These are phyloP conservation scores for Philopedon plagiatum DNA, from an alignment of 2,888 invertebrate species.

Conservation along the genomic window DNA sequence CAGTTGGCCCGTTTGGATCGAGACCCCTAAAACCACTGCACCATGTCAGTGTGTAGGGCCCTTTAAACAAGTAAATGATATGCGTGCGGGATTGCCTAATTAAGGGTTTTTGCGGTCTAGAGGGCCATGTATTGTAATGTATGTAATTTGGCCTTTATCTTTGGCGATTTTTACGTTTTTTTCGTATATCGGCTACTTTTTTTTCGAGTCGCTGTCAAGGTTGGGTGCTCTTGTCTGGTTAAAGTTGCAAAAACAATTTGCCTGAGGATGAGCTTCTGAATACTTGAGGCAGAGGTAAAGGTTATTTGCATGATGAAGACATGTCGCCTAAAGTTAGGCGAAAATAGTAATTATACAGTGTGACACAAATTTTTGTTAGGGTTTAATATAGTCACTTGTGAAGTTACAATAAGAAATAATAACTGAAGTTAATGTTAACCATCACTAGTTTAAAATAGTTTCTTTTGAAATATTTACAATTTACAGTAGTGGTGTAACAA, in stretches of 20 bases:
- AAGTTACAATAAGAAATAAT: too few species aligned
- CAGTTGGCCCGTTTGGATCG: constrained; percentile 39
- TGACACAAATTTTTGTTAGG: too few species aligned
- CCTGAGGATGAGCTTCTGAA: constrained; percentile 21
- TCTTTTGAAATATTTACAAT: too few species aligned
- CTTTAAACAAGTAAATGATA: constrained; percentile 51
- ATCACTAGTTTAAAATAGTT: too few species aligned
- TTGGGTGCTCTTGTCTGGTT: constrained; percentile 27
- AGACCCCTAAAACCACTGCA: constrained; percentile 44
- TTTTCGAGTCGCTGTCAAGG: constrained; percentile 30
- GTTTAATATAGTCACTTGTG: too few species aligned
- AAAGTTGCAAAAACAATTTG: constrained; percentile 25
- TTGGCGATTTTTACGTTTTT: constrained; percentile 37
- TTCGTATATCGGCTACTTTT: constrained; percentile 34
- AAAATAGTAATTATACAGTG: too few species aligned
- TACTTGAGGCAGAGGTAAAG: constrained; percentile 2
- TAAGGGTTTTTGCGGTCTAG: constrained; percentile 50
- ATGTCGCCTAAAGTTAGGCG: too few species aligned
- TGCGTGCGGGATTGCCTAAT: constrained; percentile 50
- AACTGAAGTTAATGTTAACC: too few species aligned
- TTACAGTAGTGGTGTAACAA: too few species aligned
- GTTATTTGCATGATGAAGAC: too few species aligned
- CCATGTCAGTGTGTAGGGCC: constrained; percentile 48
- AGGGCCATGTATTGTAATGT: constrained; percentile 47
- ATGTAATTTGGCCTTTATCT: constrained; percentile 47